A percentile compares a stretch with the other conserved stretches of the same genome.
These are phyloP conservation scores for Sarcophaga carnaria DNA, from an alignment of 2,888 invertebrate species.

Conservation along the genomic window DNA sequence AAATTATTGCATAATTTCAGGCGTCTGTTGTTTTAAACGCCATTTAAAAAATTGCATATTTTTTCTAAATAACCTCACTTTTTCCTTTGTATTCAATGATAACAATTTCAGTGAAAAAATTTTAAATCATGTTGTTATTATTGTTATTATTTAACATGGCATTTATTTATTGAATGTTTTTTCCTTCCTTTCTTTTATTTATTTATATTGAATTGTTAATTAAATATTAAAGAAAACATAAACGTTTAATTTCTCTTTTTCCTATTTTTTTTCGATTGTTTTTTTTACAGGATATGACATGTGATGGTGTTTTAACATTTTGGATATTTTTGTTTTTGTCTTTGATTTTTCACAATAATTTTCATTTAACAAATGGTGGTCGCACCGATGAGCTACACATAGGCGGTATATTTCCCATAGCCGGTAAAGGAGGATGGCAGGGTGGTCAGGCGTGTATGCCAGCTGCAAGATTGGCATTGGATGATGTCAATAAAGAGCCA, in stretches of 20 bases:
- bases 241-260: not conserved
- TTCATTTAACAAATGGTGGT: slow-evolving; percentile 78
- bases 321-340: slow-evolving; percentile 82
- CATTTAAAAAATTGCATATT: no score
- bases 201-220: slow-evolving; percentile 15
- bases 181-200: not conserved
- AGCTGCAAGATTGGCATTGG: slow-evolving; percentile 97
- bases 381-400: slow-evolving; percentile 91
- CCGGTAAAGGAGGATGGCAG: slow-evolving; percentile 98
- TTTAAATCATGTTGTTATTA: no score
- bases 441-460: slow-evolving; percentile 99
- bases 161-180: no score
- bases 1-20: no score
- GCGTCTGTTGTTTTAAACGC: no score
- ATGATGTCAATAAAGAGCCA: slow-evolving; percentile 95
- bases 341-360: slow-evolving; percentile 77
- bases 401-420: slow-evolving; percentile 99
- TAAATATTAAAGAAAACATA: not conserved
- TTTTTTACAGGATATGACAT: slow-evolving; percentile 81
- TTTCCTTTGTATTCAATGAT: no score
- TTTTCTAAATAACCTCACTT: no score
- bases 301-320: slow-evolving; percentile 81
- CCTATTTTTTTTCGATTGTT: slow-evolving; percentile 49
- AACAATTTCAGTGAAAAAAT: no score
- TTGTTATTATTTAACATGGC: no score